phyloP scores from a whole-genome alignment of 2,888 invertebrate species.

The Yponomeuta evonymella region DNA sequence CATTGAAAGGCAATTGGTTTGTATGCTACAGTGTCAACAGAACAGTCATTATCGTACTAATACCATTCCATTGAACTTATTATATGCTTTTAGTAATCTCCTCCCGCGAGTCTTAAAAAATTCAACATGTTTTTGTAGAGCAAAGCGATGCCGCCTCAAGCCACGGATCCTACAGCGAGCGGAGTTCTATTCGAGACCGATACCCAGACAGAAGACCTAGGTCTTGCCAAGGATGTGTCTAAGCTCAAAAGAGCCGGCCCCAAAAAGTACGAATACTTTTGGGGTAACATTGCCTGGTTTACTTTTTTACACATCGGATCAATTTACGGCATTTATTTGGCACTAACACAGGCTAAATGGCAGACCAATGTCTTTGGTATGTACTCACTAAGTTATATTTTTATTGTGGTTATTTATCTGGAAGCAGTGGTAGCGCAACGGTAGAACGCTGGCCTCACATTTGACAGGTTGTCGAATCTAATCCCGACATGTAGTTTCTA shows the following conservation, averaged over 20 bases:
- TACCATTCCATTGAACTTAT: no score
- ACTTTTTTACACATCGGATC: conserved; percentile 79
- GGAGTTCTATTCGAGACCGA: conserved; percentile 81
- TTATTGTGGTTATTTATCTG: not conserved
- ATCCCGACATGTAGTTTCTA: no score
- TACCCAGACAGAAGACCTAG: conserved; percentile 79
- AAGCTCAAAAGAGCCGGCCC: conserved; percentile 69
- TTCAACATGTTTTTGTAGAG: not conserved
- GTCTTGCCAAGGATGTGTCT: conserved; percentile 74
- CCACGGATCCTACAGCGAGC: conserved; percentile 61
- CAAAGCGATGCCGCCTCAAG: conserved; percentile 74
- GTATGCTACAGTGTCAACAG: no score
- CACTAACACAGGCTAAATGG: conserved; percentile 80
- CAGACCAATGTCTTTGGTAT: conserved; percentile 80
- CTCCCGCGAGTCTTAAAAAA: no score
- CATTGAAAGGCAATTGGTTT: no score
- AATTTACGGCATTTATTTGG: conserved; percentile 79
- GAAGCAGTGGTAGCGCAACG: no score
- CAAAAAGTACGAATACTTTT: conserved; percentile 77
- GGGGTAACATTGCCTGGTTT: conserved; percentile 84
- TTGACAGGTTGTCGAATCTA: no score
- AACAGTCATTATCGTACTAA: no score
- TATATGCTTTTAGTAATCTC: no score
- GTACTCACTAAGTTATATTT: conserved; percentile 28
- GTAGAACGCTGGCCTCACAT: no score